A percentile compares a stretch with the other conserved stretches of the same genome.
Evolutionary conservation across 2,113 vertebrate genomes (phyloP).

Genomic region (Sardina pilchardus): DNA sequence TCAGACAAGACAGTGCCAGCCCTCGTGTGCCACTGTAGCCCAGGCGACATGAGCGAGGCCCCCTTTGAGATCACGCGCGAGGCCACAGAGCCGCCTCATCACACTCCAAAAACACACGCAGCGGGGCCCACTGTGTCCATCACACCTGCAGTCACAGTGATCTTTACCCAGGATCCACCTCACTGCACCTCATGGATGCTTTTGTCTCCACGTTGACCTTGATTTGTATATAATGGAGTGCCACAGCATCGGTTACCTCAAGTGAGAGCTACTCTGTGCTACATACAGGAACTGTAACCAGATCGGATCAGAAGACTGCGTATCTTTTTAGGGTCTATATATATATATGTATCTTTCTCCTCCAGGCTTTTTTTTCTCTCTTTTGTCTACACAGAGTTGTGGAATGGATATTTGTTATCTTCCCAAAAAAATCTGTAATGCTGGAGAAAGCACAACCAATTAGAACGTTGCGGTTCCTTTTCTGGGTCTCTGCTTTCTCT

Average conservation of each 20-base stretch:
- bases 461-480: conserved; percentile 6
- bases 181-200: background rate
- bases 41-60: background rate
- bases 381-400: background rate
- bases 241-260: background rate
- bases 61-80: background rate
- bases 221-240: background rate
- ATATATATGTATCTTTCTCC: background rate
- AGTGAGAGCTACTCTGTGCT: no score
- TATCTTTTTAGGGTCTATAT: background rate
- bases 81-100: background rate
- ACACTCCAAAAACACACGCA: background rate
- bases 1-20: background rate
- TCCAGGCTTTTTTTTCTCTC: background rate
- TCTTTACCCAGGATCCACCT: background rate
- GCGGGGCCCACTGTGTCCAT: background rate
- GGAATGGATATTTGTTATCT: no score
- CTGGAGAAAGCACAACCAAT: conserved; percentile 15
- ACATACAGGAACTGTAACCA: background rate
- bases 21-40: background rate
- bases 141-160: background rate
- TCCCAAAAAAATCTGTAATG: background rate
- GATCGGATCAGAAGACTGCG: background rate
- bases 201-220: background rate
- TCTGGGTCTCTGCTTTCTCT: no score